phyloP scores from a whole-genome alignment of 2,113 vertebrate genomes.

The Tetraodon nigroviridis region DNA sequence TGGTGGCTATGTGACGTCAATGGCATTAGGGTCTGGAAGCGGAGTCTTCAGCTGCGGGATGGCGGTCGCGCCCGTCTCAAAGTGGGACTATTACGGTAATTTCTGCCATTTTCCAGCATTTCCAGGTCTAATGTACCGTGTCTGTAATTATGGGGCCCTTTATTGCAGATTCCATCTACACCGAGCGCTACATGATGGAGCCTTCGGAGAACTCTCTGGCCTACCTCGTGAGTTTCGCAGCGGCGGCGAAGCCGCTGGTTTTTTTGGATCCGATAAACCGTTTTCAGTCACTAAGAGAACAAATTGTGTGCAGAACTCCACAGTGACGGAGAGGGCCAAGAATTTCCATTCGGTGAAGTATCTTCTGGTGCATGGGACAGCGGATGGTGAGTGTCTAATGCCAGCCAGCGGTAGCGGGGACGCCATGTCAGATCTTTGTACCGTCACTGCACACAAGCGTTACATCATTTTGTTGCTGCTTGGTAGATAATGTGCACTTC shows the following conservation, averaged over 20 bases:
- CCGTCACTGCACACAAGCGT: neutral
- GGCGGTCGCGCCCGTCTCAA: conserved; percentile 91
- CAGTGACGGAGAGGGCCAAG: conserved; percentile 87
- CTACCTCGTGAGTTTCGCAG: conserved; percentile 78
- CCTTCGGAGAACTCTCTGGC: conserved; percentile 75
- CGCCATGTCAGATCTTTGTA: too few species aligned
- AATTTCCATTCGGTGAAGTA: conserved; percentile 91
- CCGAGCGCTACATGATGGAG: conserved; percentile 91
- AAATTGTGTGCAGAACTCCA: conserved; percentile 82
- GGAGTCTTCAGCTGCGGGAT: conserved; percentile 95
- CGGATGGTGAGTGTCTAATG: conserved; percentile 84
- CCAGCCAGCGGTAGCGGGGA: neutral
- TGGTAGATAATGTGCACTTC: conserved; percentile 95
- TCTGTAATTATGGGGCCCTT: neutral
- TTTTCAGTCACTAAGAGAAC: neutral
- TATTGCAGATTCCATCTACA: conserved; percentile 77
- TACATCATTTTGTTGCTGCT: neutral
- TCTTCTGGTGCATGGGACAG: conserved; percentile 96
- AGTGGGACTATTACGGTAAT: conserved; percentile 96
- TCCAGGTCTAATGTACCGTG: neutral
- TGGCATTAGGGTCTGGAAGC: conserved; percentile 91
- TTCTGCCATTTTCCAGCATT: conserved; percentile 24
- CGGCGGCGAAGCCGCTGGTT: neutral
- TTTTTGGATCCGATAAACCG: neutral
- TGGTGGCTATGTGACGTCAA: conserved; percentile 94